phyloP scores from a whole-genome alignment of 2,113 vertebrate species.

The Prochilodus magdalenae region DNA sequence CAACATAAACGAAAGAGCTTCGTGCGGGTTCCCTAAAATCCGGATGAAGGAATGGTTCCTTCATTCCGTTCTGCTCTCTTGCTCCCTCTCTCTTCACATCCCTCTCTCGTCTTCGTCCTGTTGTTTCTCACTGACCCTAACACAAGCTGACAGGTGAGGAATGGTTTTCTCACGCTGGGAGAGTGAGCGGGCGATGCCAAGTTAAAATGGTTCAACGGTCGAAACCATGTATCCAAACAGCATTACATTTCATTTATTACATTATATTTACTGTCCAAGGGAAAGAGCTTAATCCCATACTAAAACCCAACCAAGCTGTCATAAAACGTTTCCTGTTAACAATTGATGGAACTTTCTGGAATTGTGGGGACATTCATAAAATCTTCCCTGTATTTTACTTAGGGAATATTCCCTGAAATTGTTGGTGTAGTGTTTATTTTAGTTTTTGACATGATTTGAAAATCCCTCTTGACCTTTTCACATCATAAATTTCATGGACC shows the following conservation, averaged over 20 bases:
- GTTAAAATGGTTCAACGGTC: not conserved
- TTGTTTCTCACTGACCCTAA: slow-evolving; percentile 60
- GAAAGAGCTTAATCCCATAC: not conserved
- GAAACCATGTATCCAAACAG: not conserved
- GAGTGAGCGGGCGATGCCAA: slow-evolving; percentile 24
- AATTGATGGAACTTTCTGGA: no score
- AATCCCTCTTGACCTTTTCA: no score
- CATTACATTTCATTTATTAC: not conserved
- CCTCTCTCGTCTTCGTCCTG: slow-evolving; percentile 35
- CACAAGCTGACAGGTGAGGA: slow-evolving; percentile 55
- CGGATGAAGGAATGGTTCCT: slow-evolving; percentile 66
- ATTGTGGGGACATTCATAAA: no score
- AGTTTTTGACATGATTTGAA: no score
- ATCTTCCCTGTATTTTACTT: no score
- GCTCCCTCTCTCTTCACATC: slow-evolving; percentile 20
- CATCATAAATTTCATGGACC: no score
- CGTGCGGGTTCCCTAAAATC: slow-evolving; percentile 59
- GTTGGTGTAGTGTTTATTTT: no score
- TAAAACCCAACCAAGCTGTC: not conserved
- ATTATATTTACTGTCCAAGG: no score
- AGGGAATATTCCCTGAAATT: no score
- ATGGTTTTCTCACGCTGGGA: slow-evolving; percentile 52
- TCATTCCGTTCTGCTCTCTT: slow-evolving; percentile 75
- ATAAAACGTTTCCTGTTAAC: no score
- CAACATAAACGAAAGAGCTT: slow-evolving; percentile 56